A percentile compares a stretch with the other conserved stretches of the same genome.
phyloP scores from a whole-genome alignment of 2,113 vertebrate genomes.

The Psilopogon haemacephalus region DNA sequence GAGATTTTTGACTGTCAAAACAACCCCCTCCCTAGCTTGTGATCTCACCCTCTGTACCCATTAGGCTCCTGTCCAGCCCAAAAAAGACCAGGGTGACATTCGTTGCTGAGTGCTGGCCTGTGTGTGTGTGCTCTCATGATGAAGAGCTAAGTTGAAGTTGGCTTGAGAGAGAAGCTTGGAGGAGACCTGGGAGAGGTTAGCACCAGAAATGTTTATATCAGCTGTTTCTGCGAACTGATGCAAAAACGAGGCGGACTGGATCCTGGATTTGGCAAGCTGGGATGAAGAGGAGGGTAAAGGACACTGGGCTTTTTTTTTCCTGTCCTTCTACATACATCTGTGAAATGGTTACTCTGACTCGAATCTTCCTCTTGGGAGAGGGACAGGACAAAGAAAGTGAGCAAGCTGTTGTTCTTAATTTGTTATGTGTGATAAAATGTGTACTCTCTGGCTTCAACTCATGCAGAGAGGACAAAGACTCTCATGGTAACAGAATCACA shows the following conservation, averaged over 20 bases:
- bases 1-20: conserved; percentile 51
- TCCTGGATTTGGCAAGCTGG: background rate
- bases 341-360: background rate
- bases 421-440: background rate
- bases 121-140: background rate
- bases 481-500: background rate
- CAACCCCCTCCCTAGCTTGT: background rate
- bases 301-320: background rate
- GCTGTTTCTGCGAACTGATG: background rate
- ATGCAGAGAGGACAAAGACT: accelerated
- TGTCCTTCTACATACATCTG: background rate
- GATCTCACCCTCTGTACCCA: conserved; percentile 12
- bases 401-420: background rate
- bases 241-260: background rate
- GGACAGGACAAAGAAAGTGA: background rate
- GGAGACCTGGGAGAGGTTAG: conserved; percentile 5
- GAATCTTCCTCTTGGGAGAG: background rate
- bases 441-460: background rate
- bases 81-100: conserved; percentile 43
- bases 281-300: background rate
- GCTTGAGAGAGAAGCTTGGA: conserved; percentile 23
- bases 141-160: conserved; percentile 44
- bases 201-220: conserved; percentile 28
- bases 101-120: conserved; percentile 2
- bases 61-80: conserved; percentile 45